Evolutionary conservation across 2,888 invertebrate species (phyloP), one percentile per base, ranked within the genome.

Genomic region (Euzetes globulus): DNA sequence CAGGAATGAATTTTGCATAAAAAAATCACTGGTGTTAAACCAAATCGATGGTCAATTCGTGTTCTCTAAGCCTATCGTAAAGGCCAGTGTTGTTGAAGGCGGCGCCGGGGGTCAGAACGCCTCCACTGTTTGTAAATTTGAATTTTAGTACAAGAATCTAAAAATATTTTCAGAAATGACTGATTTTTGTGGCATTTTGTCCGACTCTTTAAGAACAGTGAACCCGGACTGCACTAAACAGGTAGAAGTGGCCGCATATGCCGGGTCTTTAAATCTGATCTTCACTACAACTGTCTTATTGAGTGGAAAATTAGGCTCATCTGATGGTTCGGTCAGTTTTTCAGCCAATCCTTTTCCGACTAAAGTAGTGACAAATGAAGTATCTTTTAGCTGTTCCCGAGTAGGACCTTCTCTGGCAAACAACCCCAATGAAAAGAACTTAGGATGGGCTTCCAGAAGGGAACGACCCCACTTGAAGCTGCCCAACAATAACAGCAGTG

Each of bases 221-320:
- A 91, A 80, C 0, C 91, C 96, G 65, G 90, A 85, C 76, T 89
- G 85, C 6, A 94, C 84, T 76, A 93, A 81, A 60, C 88, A 87
- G 6, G 87, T 87, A 75, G 90, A 89, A 0, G 94, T 94, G 11
- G 89, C 87, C 1, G 91, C 90, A 85, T 96, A 96, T 19, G 90
- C 94, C 1, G 90, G 89, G 84, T 92, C 78, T 75, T 60, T 47
- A 25, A 76, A 76, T 25, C 84, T 82, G 17, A 87, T 63, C 22
- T 45, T 47, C 5, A 79, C 75, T 0, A 55, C 41, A 13, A 72
- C 65, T 68, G 83, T 85, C 81, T 89, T 89, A 25, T 75, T 72
- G 6, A 58, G 60, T 29, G 72, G 27, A 17, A 9, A 6, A n/a
- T 19, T 9, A 19, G 70, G 41, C 13, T 52, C 71, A 25, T 52